Conservation (phyloP, 1,140 invertebrate species). For the Diploscapter pachys region DNA sequence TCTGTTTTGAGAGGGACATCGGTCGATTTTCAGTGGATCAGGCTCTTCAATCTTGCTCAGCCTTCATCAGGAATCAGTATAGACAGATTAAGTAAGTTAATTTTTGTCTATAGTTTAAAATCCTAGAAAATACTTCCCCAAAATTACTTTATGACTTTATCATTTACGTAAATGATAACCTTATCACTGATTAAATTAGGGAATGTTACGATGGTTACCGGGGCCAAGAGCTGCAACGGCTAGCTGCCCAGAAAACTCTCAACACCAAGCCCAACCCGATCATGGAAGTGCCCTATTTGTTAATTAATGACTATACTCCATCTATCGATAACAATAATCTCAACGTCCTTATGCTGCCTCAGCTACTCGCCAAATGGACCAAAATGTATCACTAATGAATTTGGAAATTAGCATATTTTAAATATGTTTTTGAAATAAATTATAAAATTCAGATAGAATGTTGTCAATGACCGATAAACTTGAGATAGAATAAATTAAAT, state of each 20-base stretch:
- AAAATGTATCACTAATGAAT: conserved; percentile 12
- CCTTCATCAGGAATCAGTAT: conserved; percentile 52
- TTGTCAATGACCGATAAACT: too few species aligned
- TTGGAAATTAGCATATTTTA: too few species aligned
- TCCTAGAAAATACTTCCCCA: too few species aligned
- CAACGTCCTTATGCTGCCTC: conserved; percentile 48
- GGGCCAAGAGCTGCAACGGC: conserved; percentile 49
- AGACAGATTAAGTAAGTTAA: conserved; percentile 46
- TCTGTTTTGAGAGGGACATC: conserved; percentile 53
- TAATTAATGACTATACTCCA: conserved; percentile 56
- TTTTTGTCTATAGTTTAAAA: too few species aligned
- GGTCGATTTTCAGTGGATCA: conserved; percentile 39
- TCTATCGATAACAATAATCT: conserved; percentile 49
- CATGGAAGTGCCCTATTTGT: conserved; percentile 52
- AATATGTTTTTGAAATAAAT: too few species aligned
- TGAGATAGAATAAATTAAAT: too few species aligned
- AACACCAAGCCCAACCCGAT: conserved; percentile 50
- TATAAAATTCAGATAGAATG: too few species aligned
- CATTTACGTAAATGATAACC: too few species aligned
- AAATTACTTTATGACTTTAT: too few species aligned
- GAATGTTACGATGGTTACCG: conserved; percentile 51
- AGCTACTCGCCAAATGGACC: conserved; percentile 54
- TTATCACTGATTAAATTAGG: conserved; percentile 14
- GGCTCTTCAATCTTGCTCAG: conserved; percentile 47
- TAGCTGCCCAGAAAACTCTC: conserved; percentile 53